Conservation (phyloP, 2,888 invertebrate species). For the Dynastes tityus region DNA sequence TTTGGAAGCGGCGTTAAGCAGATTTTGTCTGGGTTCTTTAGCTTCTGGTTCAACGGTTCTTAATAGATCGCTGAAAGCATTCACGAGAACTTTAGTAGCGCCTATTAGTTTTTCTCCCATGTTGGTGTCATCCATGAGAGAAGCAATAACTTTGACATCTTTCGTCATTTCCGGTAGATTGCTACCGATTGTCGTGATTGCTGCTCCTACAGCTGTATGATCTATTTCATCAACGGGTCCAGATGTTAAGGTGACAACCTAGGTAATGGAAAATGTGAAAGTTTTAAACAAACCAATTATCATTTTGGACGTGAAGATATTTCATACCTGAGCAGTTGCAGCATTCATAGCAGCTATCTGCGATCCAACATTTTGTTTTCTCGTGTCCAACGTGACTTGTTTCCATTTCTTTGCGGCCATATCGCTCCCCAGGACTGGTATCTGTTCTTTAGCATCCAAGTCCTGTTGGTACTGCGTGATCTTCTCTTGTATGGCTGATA, state of each 20-base stretch:
- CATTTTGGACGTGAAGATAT: neutral
- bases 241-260: conserved; percentile 69
- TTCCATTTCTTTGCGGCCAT: conserved; percentile 94
- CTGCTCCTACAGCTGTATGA: conserved; percentile 96
- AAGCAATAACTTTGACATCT: conserved; percentile 95
- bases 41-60: conserved; percentile 96
- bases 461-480: conserved; percentile 90
- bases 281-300: neutral
- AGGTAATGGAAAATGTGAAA: conserved; percentile 21
- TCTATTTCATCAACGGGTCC: conserved; percentile 91
- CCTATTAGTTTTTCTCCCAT: conserved; percentile 90
- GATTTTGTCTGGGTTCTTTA: conserved; percentile 91
- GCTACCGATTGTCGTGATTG: conserved; percentile 96
- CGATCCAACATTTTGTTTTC: conserved; percentile 96
- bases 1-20: conserved; percentile 94
- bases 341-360: conserved; percentile 99
- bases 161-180: conserved; percentile 97
- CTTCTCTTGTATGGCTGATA: conserved; percentile 90
- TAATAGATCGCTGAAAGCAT: conserved; percentile 94
- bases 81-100: conserved; percentile 93
- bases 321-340: conserved; percentile 94
- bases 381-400: conserved; percentile 93
- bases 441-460: conserved; percentile 71
- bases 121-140: conserved; percentile 90
- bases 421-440: conserved; percentile 87